Conservation (phyloP, 2,113 vertebrate genomes). For the Anas platyrhynchos region DNA sequence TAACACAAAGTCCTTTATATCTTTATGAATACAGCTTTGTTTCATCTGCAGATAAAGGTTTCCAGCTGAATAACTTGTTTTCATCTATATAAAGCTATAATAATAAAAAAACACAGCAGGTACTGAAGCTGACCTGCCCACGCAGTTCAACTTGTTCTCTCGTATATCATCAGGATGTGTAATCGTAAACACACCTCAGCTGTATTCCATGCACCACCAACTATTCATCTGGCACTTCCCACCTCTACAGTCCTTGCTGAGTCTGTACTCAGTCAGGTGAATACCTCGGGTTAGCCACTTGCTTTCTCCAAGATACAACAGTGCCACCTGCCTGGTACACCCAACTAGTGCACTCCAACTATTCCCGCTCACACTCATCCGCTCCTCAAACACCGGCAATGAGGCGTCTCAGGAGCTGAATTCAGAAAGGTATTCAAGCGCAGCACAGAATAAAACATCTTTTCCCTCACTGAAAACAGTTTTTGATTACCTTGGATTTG, state of each 20-base stretch:
- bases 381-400: background rate
- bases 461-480: background rate
- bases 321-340: slow-evolving; percentile 37
- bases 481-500: background rate
- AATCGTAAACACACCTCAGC: background rate
- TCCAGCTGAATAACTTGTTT: background rate
- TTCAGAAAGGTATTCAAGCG: background rate
- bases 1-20: background rate
- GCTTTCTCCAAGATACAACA: background rate
- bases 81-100: background rate
- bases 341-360: background rate
- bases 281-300: accelerated
- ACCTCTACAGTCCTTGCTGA: background rate
- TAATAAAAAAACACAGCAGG: background rate
- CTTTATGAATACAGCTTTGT: background rate
- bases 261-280: background rate
- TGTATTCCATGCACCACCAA: background rate
- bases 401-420: background rate
- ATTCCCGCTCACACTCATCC: background rate
- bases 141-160: background rate
- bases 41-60: background rate
- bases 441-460: background rate
- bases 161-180: background rate
- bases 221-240: background rate
- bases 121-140: background rate